Percentiles rank a stretch among this genome's conserved stretches.
Conservation (phyloP, 35 echinoderm and acorn worm species). For the Lytechinus variegatus region DNA sequence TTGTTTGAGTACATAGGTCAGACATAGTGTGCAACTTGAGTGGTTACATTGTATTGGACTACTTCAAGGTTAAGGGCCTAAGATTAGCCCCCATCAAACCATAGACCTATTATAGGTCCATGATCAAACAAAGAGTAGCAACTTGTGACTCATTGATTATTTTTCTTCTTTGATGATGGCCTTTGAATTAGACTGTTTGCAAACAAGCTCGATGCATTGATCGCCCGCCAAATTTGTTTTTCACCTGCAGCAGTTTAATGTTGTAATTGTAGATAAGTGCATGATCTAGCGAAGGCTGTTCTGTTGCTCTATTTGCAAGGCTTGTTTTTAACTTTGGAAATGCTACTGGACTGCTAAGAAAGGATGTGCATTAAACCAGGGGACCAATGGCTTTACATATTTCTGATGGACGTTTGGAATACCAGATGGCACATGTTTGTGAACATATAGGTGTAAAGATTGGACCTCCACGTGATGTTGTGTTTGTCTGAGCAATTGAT, state of each 20-base stretch:
- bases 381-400: neutral
- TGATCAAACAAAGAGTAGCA: neutral
- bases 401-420: neutral
- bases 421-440: too few species aligned
- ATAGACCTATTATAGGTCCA: too few species aligned
- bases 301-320: neutral
- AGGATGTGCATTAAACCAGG: too few species aligned
- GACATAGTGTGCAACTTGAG: neutral
- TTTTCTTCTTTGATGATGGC: neutral
- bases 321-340: neutral
- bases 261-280: neutral
- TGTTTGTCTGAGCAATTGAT: too few species aligned
- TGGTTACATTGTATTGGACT: neutral
- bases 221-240: neutral
- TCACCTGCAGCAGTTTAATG: neutral
- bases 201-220: neutral
- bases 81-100: neutral
- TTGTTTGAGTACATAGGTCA: neutral
- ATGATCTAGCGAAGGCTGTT: neutral
- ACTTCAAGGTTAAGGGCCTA: neutral
- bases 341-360: too few species aligned
- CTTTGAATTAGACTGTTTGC: neutral
- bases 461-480: too few species aligned
- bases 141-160: neutral
- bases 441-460: too few species aligned